Percentiles rank a stretch among this genome's conserved stretches.
These are phyloP conservation scores for Drosophila buzzatii DNA, from an alignment of 2,888 invertebrate genomes.

Conservation along the genomic window DNA sequence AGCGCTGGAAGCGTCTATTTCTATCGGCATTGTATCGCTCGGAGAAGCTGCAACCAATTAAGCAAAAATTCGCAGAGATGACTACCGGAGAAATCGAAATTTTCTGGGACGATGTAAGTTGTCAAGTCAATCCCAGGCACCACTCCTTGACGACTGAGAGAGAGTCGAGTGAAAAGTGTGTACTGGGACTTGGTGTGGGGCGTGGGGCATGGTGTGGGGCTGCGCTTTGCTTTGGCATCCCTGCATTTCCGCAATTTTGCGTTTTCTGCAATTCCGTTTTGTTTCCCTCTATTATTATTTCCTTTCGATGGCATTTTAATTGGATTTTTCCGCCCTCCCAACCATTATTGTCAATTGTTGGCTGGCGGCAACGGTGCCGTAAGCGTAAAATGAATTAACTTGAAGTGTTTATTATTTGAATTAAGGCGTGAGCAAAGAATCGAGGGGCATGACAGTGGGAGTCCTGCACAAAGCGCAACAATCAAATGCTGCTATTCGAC, in stretches of 20 bases:
- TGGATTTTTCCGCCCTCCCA: conserved; percentile 83
- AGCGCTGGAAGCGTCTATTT: conserved; percentile 90
- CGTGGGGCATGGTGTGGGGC: conserved; percentile 11
- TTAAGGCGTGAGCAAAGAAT: conserved; percentile 63
- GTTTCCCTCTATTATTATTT: conserved; percentile 83
- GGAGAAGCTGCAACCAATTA: conserved; percentile 91
- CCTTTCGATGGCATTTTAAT: conserved; percentile 84
- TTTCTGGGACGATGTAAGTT: conserved; percentile 83
- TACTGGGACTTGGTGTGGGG: neutral
- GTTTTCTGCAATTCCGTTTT: conserved; percentile 77
- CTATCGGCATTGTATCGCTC: conserved; percentile 89
- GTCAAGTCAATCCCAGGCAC: conserved; percentile 22
- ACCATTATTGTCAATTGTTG: conserved; percentile 82
- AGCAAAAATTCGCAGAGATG: conserved; percentile 93
- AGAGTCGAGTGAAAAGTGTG: neutral
- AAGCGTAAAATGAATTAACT: conserved; percentile 83
- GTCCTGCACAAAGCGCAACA: conserved; percentile 56
- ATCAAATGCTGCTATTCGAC: conserved; percentile 53
- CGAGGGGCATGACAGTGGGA: conserved; percentile 13
- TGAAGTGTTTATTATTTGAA: conserved; percentile 84
- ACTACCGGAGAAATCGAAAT: conserved; percentile 90
- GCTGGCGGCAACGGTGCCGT: conserved; percentile 52
- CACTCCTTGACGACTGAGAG: neutral
- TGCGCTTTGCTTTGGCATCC: conserved; percentile 25
- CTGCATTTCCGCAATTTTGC: conserved; percentile 78